Base-by-base conservation (phyloP, 2,113 vertebrate genomes). In the Lamprotornis superbus region DNA sequence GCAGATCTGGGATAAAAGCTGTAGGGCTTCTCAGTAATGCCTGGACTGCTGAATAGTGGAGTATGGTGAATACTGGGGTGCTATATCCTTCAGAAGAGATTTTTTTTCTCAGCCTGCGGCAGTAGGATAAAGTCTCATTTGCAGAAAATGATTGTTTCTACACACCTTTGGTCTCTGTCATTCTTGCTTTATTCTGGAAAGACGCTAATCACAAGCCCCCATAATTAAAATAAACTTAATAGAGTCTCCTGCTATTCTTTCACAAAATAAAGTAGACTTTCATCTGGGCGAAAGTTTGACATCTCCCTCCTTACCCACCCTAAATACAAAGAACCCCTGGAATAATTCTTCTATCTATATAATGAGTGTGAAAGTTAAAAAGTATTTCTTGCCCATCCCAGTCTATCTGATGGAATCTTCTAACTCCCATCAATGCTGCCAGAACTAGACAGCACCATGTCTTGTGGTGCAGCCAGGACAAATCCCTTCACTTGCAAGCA, bases 241-340 rank as follows among this genome's bases (percentile, higher is more conserved):
- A 49, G 4, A 27, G 16, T 21, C 3, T 70, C 9, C 56, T 76
- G 35, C 15, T 75, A 15, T 46, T 75, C 9, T 74, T 88, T 53
- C 50, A 20, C 19, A 78, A 84, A 87, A 83, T 49, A 59, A 30
- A 64, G 5, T 49, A 63, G 28, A 59, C 12, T 55, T 79, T 16
- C 25, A 31, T 18, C 44, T 47, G 19, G 19, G 5, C 6, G 55
- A 76, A 87, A 12, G 10, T 8, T 37, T 49, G 14, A 75, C 52
- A n/a, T 61, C 23, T 82, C 15, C 5, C 9, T 69, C 6, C 14
- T 67, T 2, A 0, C 18, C 40, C 2, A 12, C 5, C 7, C 9
- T 4, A 56, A 56, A 40, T 3, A 19, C 6, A 9, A 39, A 30
- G 47, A 76, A 53, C 5, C 2, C 3, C 37, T 65, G 10, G 7